These are phyloP conservation scores for Spea bombifrons DNA, from an alignment of 2,113 vertebrate species.

Conservation along the genomic window DNA sequence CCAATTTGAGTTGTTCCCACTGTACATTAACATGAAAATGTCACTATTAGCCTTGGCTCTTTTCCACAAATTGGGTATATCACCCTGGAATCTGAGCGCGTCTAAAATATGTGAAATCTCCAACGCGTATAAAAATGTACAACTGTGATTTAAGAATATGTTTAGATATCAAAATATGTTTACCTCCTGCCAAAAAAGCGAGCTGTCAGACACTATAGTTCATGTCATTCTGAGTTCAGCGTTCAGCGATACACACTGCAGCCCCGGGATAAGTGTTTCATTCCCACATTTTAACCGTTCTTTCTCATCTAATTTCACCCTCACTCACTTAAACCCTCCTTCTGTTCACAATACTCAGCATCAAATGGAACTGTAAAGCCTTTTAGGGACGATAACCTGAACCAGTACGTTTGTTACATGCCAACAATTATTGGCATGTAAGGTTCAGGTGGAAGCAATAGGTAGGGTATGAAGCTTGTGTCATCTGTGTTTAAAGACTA, in stretches of 20 bases:
- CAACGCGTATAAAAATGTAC: constrained; percentile 16
- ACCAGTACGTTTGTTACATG: too few species aligned
- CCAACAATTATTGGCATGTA: too few species aligned
- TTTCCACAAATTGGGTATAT: not conserved
- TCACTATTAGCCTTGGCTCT: not conserved
- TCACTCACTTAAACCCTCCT: too few species aligned
- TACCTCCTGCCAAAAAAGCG: not conserved
- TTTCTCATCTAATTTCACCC: too few species aligned
- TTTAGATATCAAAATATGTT: not conserved
- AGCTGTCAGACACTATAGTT: constrained; percentile 11
- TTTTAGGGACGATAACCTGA: too few species aligned
- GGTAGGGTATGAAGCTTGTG: too few species aligned
- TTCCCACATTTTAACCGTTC: too few species aligned
- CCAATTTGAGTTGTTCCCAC: constrained; percentile 5
- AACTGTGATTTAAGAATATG: constrained; percentile 6
- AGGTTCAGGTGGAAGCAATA: too few species aligned
- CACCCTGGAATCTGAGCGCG: not conserved
- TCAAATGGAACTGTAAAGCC: too few species aligned
- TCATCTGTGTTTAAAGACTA: too few species aligned
- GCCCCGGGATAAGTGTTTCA: too few species aligned
- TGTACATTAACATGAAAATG: not conserved
- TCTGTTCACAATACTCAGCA: too few species aligned
- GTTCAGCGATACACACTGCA: not conserved
- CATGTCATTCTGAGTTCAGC: constrained; percentile 1
- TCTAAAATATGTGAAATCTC: constrained; percentile 8